Base-by-base conservation (phyloP, 1,140 invertebrate genomes). In the Caerostris extrusa region DNA sequence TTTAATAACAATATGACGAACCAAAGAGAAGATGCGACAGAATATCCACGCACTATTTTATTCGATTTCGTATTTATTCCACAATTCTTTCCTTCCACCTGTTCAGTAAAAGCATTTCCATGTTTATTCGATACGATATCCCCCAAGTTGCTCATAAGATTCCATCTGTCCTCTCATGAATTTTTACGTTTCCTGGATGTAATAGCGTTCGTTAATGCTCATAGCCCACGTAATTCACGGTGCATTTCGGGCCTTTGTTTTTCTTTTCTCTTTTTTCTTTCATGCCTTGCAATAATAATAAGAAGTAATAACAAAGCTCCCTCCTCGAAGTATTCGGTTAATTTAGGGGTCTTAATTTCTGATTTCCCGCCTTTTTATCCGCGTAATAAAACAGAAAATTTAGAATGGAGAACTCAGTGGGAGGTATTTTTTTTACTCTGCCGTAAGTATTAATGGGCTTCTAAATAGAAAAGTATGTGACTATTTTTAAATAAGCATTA, bases 331-430 rank as follows among this genome's bases (percentile, higher is more conserved):
- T 14, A 64, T 55, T 71, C 71, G 19, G 88, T 91, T 91, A 91
- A 91, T 91, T 81, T 91, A 91, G 69, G n/a, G 53, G 90, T 91
- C 90, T 81, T 91, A 91, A 91, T 91, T 91, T 91, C 90, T 91
- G 69, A 91, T 91, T 91, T 91, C 56, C 17, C 5, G 6, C 17
- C 19, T 58, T 81, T 91, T 91, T 91, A 60, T 91, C 19, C 86
- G 56, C 14, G 19, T 55, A 64, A 61, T 57, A 57, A 56, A 87
- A 87, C 34, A 57, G 50, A 87, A 57, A 64, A 87, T 56, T 87
- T 12, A 34, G 85, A 87, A 85, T 7, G 56, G 61, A 64, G 7
- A 10, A 57, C 14, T 83, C 56, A n/a, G 53, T n/a, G 17, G 14
- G 57, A 83, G 61, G 55, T 6, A 19, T 83, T 83, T 83, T 83